phyloP scores from a whole-genome alignment of 2,888 invertebrate genomes.

The Hanleya hanleyi region DNA sequence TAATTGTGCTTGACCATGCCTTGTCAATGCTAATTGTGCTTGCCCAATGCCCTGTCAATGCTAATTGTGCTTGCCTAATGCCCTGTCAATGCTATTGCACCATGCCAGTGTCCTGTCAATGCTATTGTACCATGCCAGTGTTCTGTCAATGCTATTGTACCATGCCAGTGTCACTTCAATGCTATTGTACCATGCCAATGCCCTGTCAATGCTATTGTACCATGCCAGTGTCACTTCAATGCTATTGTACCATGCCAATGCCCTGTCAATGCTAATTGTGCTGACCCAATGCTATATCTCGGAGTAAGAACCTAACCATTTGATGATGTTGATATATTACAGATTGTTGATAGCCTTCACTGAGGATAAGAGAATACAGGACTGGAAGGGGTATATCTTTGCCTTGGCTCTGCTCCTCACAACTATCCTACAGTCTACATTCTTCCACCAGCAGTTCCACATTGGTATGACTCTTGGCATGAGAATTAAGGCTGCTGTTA shows the following conservation, averaged over 20 bases:
- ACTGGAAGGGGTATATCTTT: slow-evolving; percentile 92
- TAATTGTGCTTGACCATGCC: no score
- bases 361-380: slow-evolving; percentile 66
- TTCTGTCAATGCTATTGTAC: no score
- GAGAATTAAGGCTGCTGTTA: slow-evolving; percentile 89
- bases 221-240: neutral
- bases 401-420: slow-evolving; percentile 83
- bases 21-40: no score
- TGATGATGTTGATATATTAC: slow-evolving; percentile 22
- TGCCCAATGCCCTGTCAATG: no score
- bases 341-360: slow-evolving; percentile 64
- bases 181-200: no score
- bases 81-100: no score
- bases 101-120: no score
- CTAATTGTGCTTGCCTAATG: no score
- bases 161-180: no score
- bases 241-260: neutral
- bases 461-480: slow-evolving; percentile 86
- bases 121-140: no score
- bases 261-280: neutral
- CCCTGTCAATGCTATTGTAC: no score
- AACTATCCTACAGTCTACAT: slow-evolving; percentile 86
- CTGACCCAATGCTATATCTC: neutral
- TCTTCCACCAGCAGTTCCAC: slow-evolving; percentile 93
- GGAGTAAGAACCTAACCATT: neutral